phyloP scores from a whole-genome alignment of 2,888 invertebrate species.

The Microplitis manilae region DNA sequence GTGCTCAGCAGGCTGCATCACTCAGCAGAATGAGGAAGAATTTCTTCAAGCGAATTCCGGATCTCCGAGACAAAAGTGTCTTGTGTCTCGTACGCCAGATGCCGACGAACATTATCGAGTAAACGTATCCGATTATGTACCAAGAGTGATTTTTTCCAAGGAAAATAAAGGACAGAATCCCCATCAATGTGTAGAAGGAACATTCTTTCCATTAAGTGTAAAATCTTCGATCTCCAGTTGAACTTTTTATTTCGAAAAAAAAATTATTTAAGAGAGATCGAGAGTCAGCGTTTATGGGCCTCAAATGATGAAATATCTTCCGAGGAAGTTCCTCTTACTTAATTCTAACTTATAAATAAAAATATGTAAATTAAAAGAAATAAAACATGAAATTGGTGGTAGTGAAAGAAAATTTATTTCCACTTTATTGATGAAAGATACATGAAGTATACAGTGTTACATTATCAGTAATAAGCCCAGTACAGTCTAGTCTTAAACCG shows the following conservation, averaged over 20 bases:
- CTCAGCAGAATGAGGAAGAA: slow-evolving; percentile 82
- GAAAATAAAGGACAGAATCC: slow-evolving; percentile 81
- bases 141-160: slow-evolving; percentile 77
- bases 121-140: slow-evolving; percentile 73
- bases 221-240: slow-evolving; percentile 77
- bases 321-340: too few species aligned
- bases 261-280: too few species aligned
- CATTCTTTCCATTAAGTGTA: slow-evolving; percentile 80
- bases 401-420: slow-evolving; percentile 66
- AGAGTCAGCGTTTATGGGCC: too few species aligned
- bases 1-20: slow-evolving; percentile 81
- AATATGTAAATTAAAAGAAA: slow-evolving; percentile 15
- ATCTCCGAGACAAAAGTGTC: slow-evolving; percentile 76
- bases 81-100: slow-evolving; percentile 77
- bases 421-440: slow-evolving; percentile 66
- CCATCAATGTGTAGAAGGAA: slow-evolving; percentile 81
- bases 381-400: slow-evolving; percentile 52
- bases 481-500: slow-evolving; percentile 19
- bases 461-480: slow-evolving; percentile 33
- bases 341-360: not conserved
- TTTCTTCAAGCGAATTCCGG: slow-evolving; percentile 77
- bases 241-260: slow-evolving; percentile 62
- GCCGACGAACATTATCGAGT: slow-evolving; percentile 77
- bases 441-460: slow-evolving; percentile 62
- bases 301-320: too few species aligned